Percentiles rank a stretch among this genome's conserved stretches.
Conservation (phyloP, 2,888 invertebrate species). For the Atethmia centrago region DNA sequence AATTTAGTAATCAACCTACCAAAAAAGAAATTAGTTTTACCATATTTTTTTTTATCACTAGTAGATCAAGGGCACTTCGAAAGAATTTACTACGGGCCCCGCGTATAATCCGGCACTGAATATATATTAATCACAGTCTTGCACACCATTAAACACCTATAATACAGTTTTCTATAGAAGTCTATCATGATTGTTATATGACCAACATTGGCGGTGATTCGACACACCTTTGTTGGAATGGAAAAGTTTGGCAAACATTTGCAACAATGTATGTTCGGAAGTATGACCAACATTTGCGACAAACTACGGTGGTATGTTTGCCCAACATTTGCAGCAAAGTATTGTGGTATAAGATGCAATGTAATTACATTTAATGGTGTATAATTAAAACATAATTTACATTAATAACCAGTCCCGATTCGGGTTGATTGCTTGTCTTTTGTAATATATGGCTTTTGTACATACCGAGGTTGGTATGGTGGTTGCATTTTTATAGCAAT, state of each 20-base stretch:
- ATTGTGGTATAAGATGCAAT: not conserved
- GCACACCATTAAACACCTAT: slow-evolving; percentile 30
- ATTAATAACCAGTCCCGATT: slow-evolving; percentile 32
- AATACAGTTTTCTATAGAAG: slow-evolving; percentile 36
- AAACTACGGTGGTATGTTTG: not conserved
- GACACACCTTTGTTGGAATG: not conserved
- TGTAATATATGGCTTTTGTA: slow-evolving; percentile 36
- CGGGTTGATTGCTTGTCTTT: slow-evolving; percentile 35
- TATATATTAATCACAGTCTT: slow-evolving; percentile 40
- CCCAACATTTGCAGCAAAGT: slow-evolving; percentile 23
- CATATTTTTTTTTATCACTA: too few species aligned
- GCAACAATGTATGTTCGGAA: not conserved
- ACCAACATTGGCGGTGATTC: slow-evolving; percentile 8
- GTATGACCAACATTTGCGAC: not conserved
- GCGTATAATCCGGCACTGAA: too few species aligned
- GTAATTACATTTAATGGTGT: slow-evolving; percentile 48
- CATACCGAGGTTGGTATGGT: slow-evolving; percentile 15
- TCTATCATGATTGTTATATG: slow-evolving; percentile 1
- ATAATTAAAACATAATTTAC: slow-evolving; percentile 52
- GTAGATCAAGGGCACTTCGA: too few species aligned
- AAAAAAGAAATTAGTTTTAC: rapidly evolving
- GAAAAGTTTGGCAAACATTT: not conserved
- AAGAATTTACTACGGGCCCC: too few species aligned
- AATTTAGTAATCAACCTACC: too few species aligned
- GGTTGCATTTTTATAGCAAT: slow-evolving; percentile 22